Percentiles rank a stretch among this genome's conserved stretches.
Evolutionary conservation across 2,888 invertebrate genomes (phyloP).

Genomic region (Agrochola lychnidis): DNA sequence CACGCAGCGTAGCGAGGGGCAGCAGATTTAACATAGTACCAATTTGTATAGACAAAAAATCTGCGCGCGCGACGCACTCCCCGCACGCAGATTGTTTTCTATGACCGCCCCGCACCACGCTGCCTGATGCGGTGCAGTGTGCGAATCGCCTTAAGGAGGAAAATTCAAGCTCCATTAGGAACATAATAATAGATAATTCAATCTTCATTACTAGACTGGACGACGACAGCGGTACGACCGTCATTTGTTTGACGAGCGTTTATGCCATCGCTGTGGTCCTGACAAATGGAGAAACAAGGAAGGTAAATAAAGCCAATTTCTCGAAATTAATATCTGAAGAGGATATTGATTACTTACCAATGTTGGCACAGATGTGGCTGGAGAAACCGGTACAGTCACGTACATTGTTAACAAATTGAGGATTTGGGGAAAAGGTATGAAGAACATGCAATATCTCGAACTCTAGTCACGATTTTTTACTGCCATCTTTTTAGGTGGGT

Average conservation of each 20-base stretch:
- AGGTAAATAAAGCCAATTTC: slow-evolving; percentile 13
- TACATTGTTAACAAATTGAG: background rate
- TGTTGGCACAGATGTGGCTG: slow-evolving; percentile 4
- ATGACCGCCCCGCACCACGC: no score
- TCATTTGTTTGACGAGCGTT: slow-evolving; percentile 19
- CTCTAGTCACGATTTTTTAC: no score
- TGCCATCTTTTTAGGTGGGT: no score
- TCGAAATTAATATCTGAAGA: slow-evolving; percentile 4
- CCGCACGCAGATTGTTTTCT: no score
- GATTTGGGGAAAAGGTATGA: background rate
- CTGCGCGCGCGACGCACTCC: no score
- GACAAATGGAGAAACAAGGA: slow-evolving; percentile 1
- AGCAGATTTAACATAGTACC: no score
- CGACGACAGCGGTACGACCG: slow-evolving; percentile 1
- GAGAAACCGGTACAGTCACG: background rate
- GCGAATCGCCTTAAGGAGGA: background rate
- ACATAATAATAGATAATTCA: background rate
- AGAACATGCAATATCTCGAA: slow-evolving; percentile 1
- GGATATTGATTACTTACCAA: slow-evolving; percentile 9
- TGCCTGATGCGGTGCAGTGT: no score
- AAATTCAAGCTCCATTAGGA: background rate
- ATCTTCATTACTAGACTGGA: slow-evolving; percentile 19
- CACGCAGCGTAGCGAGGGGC: no score
- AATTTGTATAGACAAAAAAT: no score
- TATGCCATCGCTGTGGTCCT: background rate